A percentile compares a stretch with the other conserved stretches of the same genome.
Evolutionary conservation across 2,888 invertebrate species (phyloP).

Genomic region (Leptura quadrifasciata): DNA sequence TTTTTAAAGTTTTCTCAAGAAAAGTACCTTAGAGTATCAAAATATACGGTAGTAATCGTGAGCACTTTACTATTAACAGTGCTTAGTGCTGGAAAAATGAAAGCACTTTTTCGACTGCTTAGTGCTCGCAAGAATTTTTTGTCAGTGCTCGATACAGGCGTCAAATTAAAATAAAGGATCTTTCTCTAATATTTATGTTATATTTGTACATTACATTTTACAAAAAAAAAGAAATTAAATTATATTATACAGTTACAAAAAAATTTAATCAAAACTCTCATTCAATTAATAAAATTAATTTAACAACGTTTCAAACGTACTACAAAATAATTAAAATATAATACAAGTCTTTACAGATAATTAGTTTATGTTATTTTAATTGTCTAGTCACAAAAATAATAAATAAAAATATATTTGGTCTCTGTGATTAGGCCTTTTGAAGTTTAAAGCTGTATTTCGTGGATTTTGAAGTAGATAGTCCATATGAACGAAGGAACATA

Average conservation of each 20-base stretch:
- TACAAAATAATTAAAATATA: constrained; percentile 30
- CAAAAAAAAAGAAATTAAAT: constrained; percentile 28
- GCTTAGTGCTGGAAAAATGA: too few species aligned
- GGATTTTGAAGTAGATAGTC: not conserved
- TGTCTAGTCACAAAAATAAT: constrained; percentile 13
- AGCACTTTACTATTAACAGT: too few species aligned
- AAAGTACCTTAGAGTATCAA: too few species aligned
- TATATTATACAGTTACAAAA: constrained; percentile 33
- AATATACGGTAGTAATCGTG: too few species aligned
- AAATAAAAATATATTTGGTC: constrained; percentile 5
- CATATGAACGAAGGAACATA: constrained; percentile 7
- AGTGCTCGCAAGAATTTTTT: too few species aligned
- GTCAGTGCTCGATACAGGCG: too few species aligned
- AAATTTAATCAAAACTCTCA: constrained; percentile 19
- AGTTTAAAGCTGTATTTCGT: constrained; percentile 2
- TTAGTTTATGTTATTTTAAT: constrained; percentile 8
- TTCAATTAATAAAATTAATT: constrained; percentile 24
- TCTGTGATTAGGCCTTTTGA: constrained; percentile 13
- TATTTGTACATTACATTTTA: constrained; percentile 39
- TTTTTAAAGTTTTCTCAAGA: too few species aligned
- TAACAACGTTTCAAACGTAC: constrained; percentile 37
- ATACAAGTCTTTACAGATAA: constrained; percentile 36
- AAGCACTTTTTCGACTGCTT: too few species aligned
- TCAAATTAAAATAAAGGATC: not conserved
- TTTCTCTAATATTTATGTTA: constrained; percentile 21